These are phyloP conservation scores for Macropis europaea DNA, from an alignment of 2,888 invertebrate genomes.

Conservation along the genomic window DNA sequence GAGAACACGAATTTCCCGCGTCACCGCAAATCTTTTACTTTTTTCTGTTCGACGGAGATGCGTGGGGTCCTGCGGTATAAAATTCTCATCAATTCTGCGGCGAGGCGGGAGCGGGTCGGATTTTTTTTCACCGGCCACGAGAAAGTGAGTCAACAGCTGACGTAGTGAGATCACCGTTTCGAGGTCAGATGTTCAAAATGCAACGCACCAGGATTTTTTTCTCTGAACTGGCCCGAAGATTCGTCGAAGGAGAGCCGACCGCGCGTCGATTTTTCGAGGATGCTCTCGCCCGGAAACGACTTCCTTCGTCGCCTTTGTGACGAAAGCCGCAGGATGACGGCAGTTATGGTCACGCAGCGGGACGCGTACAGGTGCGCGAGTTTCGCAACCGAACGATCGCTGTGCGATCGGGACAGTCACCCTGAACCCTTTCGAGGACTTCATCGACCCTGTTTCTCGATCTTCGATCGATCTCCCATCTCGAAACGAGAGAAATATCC, in stretches of 20 bases:
- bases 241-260: too few species aligned
- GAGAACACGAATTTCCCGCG: neutral
- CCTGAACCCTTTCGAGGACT: neutral
- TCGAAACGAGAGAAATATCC: too few species aligned
- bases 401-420: slow-evolving; percentile 28
- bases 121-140: slow-evolving; percentile 35
- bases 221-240: too few species aligned
- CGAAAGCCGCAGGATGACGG: slow-evolving; percentile 8
- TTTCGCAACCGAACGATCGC: slow-evolving; percentile 22
- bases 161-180: slow-evolving; percentile 50
- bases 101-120: neutral
- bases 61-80: slow-evolving; percentile 7
- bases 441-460: neutral
- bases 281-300: neutral
- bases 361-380: slow-evolving; percentile 31
- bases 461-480: neutral
- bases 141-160: slow-evolving; percentile 60
- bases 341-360: slow-evolving; percentile 21
- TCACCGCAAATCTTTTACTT: neutral
- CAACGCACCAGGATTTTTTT: slow-evolving; percentile 3
- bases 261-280: neutral
- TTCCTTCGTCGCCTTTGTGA: slow-evolving; percentile 12
- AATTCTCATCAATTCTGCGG: slow-evolving; percentile 26
- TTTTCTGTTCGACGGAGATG: neutral
- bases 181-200: slow-evolving; percentile 38